Evolutionary conservation across 2,113 vertebrate genomes (phyloP).

Genomic region (Otocyon megalotis): DNA sequence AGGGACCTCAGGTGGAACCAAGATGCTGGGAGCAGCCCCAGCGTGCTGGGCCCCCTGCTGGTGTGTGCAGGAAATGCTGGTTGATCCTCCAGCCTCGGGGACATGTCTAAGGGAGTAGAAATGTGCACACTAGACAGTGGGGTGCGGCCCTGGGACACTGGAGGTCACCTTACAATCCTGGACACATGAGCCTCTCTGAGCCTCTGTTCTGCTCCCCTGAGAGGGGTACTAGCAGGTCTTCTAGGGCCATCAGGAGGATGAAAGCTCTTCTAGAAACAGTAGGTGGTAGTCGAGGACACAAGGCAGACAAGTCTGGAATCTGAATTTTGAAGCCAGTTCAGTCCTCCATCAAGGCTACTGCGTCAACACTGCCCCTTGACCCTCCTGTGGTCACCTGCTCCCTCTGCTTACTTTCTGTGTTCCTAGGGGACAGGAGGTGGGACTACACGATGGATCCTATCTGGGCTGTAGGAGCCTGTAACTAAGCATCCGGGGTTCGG

Average conservation of each 20-base stretch:
- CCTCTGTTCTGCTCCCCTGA: not conserved
- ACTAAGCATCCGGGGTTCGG: fast-evolving
- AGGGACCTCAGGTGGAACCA: not conserved
- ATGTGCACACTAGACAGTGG: fast-evolving
- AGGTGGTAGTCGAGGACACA: fast-evolving
- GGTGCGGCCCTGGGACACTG: fast-evolving
- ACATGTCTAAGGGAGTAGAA: not conserved
- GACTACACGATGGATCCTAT: not conserved
- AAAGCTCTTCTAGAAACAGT: not conserved
- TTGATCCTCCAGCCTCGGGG: not conserved
- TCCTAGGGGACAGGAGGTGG: not conserved
- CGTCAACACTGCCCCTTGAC: fast-evolving
- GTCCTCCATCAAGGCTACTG: fast-evolving
- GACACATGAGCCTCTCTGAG: not conserved
- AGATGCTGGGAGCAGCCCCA: not conserved
- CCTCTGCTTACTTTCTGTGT: not conserved
- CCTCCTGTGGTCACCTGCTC: not conserved
- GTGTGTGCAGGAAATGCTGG: not conserved
- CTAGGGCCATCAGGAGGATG: not conserved
- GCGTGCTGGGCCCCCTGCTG: too few relatives aligned
- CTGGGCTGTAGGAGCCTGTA: not conserved
- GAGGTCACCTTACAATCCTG: not conserved
- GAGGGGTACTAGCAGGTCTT: fast-evolving
- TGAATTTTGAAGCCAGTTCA: too few relatives aligned
- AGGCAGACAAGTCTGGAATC: not conserved